Base-by-base conservation (phyloP, 2,888 invertebrate genomes). In the Drosophila phalerata region DNA sequence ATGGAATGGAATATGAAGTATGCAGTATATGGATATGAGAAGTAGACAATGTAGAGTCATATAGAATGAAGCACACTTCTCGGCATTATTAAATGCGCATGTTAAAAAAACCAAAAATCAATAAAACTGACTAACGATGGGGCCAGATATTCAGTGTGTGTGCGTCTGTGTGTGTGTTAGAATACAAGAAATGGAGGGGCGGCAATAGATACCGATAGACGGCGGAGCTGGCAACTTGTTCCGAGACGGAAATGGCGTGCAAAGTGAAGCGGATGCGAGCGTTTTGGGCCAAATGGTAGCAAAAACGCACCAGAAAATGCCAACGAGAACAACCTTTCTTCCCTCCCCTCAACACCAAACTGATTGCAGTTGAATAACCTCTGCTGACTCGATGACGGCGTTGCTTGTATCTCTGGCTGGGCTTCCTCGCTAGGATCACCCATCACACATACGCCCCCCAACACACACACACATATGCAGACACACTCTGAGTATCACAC, bases 281-380 rank as follows among this genome's bases (percentile, higher is more conserved):
- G 83, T 87, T 87, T 87, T 74, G 83, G 68, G 32, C 55, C 2
- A 87, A 85, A 85, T 87, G 83, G 80, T 76, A 83, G 87, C 81
- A 87, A 70, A 70, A 85, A 88, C 84, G 85, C 85, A 85, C 81
- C 85, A 79, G 48, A 48, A 48, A 48, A 78, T 67, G 71, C 71
- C 70, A 81, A 64, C 76, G n/a, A 30, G 42, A 13, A 25, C 53
- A 19, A n/a, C 48, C n/a, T n/a, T n/a, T n/a, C n/a, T 10, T 10
- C 10, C 32, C 1, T 51, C 19, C 10, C 28, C 30, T 15, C 51
- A 19, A 19, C 45, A 38, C 47, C 43, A 25, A 48, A 62, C 55
- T 42, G 53, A 66, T 63, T 84, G 85, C 85, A 85, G 85, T 85
- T 85, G 85, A 85, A 85, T 85, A 85, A 85, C 85, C 85, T 85